Evolutionary conservation across 2,797 vertebrate species (phyloP), one percentile per base, ranked within the genome.

Genomic region (Pseudomugil tenellus): DNA sequence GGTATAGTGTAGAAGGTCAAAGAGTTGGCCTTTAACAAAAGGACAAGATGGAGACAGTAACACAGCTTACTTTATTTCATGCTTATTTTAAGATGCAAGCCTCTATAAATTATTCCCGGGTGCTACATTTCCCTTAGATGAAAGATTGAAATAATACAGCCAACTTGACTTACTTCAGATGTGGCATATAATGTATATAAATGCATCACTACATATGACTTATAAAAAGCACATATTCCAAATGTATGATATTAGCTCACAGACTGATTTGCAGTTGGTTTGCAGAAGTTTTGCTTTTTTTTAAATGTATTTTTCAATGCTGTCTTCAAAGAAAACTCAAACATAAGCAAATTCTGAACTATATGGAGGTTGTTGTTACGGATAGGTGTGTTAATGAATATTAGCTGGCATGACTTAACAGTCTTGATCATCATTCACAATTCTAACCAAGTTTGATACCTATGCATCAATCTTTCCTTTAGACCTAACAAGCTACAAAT

Each of bases 21-120:
- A 11, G 58, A 51, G 32, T 2, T 21, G 21, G n/a, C 4, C 13
- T 56, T 28, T 67, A 72, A 62, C 68, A 63, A 51, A 54, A 66
- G 68, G 46, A 3, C 29, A 29, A 29, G n/a, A n/a, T n/a, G n/a
- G 62, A 49, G 80, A 66, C 54, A 53, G 39, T 76, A 65, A 71
- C 64, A 76, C 51, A 76, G 70, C 63, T 90, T 60, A 82, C 76
- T 49, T 81, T 84, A 70, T 58, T 84, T 13, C 72, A 67, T 75
- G 61, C 62, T 65, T 62, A 63, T 85, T 80, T 85, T 85, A 76
- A 84, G 79, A 64, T 66, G n/a, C 74, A 72, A 58, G 78, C 72
- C 62, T 57, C 75, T 66, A 79, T 73, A 55, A 61, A 63, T 62
- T 28, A 67, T 67, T 43, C 76, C 46, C 56, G 16, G 6, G 19